Conservation (phyloP, 2,113 vertebrate genomes). For the Mustelus asterias region DNA sequence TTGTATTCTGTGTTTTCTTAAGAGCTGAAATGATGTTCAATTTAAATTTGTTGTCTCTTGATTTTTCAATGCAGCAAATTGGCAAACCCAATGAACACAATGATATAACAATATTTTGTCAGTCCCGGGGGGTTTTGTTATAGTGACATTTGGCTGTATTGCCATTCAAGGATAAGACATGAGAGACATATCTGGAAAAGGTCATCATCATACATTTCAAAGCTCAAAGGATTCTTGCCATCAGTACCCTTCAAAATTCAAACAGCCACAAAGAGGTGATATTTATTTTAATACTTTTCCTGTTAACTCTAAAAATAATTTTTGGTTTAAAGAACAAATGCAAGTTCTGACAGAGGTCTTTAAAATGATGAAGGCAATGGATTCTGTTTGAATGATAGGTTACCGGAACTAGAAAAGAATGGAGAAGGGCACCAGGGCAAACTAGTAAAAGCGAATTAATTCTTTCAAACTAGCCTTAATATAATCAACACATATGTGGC, state of each 20-base stretch:
- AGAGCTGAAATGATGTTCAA: not conserved
- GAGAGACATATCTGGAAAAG: not conserved
- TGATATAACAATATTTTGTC: not conserved
- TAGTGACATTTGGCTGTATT: not conserved
- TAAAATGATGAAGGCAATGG: not conserved
- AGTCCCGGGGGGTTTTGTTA: not conserved
- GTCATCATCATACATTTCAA: not conserved
- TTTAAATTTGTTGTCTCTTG: not conserved
- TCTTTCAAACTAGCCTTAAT: not conserved
- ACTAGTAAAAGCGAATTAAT: not conserved
- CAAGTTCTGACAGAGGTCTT: not conserved
- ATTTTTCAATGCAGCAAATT: not conserved
- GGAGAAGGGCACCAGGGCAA: not conserved
- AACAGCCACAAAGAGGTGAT: not conserved
- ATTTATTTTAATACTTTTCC: not conserved
- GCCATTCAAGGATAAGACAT: not conserved
- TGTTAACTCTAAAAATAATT: not conserved
- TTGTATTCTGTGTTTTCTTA: not conserved
- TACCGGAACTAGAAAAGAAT: not conserved
- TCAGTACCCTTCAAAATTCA: slow-evolving; percentile 4
- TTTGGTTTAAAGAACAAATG: not conserved
- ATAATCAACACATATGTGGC: not conserved
- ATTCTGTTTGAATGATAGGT: not conserved
- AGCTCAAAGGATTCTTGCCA: not conserved
- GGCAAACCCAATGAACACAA: not conserved